Evolutionary conservation across 2,113 vertebrate species (phyloP), one percentile per base, ranked within the genome.

Genomic region (Picathartes gymnocephalus): DNA sequence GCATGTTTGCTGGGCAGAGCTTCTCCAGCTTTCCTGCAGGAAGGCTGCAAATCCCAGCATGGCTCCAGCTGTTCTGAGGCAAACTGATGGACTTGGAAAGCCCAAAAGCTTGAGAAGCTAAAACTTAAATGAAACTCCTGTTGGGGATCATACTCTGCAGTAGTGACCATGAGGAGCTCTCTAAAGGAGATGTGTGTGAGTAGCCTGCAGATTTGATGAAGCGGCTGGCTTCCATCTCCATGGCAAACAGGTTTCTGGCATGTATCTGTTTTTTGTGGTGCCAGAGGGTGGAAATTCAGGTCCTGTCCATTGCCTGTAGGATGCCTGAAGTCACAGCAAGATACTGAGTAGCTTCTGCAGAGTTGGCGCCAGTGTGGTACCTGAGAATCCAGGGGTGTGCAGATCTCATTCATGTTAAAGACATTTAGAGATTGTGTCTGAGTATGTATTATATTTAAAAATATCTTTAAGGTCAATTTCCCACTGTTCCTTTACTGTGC

Each of bases 181-280:
- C 25, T 23, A 2, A 22, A 30, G 27, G 22, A 65, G 22, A 7
- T 14, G 5, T 2, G 2, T 68, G 13, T 37, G 48, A 62, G 44
- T 6, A 72, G 31, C 23, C 28, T 45, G 15, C 1, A 4, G 51
- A 13, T 69, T 22, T 65, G 40, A 13, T n/a, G 11, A 21, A 44
- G 40, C 0, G 1, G 3, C 19, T 47, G 60, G 21, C 11, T 53
- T 3, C 25, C 3, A 6, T 65, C 65, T 42, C 45, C 19, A 3
- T 0, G 5, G n/a, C 48, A 76, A 9, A 37, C 31, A 15, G n/a
- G 13, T 40, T 66, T 76, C 27, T 86, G n/a, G 37, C 33, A 21
- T 6, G 16, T 15, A 4, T 27, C 24, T 70, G 40, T n/a, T 77
- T 39, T 35, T 28, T 37, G 37, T 42, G 70, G 50, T 25, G 5